Percentiles rank a stretch among this genome's conserved stretches.
Evolutionary conservation across 2,888 invertebrate species (phyloP).

Genomic region (Eupithecia centaureata): DNA sequence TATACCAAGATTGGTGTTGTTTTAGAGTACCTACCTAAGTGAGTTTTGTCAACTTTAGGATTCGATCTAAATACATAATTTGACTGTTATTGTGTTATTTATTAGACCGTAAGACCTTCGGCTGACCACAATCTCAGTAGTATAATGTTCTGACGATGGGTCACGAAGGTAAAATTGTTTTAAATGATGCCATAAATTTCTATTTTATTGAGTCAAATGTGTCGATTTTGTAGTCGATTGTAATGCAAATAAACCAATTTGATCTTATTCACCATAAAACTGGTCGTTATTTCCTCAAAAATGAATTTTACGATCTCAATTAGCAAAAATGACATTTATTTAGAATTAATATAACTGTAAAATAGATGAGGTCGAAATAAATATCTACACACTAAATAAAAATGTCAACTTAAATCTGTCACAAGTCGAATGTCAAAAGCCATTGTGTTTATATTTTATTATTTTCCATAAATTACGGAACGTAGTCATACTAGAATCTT

Average conservation of each 20-base stretch:
- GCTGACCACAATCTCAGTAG: not conserved
- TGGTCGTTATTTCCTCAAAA: conserved; percentile 14
- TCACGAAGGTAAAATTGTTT: conserved; percentile 1
- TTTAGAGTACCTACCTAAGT: not conserved
- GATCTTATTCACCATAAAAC: conserved; percentile 13
- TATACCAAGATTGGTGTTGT: not conserved
- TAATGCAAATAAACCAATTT: conserved; percentile 13
- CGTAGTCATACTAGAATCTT: not conserved
- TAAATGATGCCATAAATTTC: not conserved
- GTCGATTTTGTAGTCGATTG: conserved; percentile 9
- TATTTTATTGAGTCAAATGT: not conserved
- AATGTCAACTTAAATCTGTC: conserved; percentile 18
- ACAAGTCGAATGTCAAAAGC: conserved; percentile 1
- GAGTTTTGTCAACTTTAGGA: not conserved
- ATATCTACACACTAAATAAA: conserved; percentile 9
- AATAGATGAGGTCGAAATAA: conserved; percentile 21
- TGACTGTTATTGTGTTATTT: not conserved
- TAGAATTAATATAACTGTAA: conserved; percentile 22
- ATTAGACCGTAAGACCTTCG: not conserved
- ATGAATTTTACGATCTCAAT: conserved; percentile 29
- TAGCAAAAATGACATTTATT: conserved; percentile 33
- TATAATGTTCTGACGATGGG: not conserved
- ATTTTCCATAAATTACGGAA: not conserved
- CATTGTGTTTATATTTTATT: not conserved
- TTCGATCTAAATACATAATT: not conserved